Base-by-base conservation (phyloP, 2,113 vertebrate species). In the Miniopterus natalensis region DNA sequence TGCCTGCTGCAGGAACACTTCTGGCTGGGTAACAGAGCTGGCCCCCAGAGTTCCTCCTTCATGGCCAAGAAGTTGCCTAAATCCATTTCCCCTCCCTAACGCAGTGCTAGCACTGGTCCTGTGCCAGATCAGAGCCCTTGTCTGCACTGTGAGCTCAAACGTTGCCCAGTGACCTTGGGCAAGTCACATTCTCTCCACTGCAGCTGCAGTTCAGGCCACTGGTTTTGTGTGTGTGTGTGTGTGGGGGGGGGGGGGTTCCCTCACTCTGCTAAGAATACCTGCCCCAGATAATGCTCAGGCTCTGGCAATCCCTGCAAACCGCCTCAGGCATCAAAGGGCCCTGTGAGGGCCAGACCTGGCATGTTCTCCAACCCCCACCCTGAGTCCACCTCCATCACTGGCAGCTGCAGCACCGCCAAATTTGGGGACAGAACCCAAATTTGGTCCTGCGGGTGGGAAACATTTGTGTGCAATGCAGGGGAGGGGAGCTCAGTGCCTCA, bases 231-330 rank as follows among this genome's bases (percentile, higher is more conserved):
- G 49, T 51, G 84, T 74, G 49, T 51, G 49, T 51, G 49, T 51
- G 49, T 51, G 49, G 8, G 36, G 36, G 36, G 31, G 13, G 65
- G 29, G n/a, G 6, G 15, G 6, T 29, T 23, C 29, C 8, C 45
- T 51, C 88, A 73, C 92, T 94, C 45, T 59, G 96, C 97, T 97
- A 98, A 98, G 97, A 98, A 98, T 98, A 97, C 95, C 97, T 98
- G 97, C 96, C 97, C 97, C 97, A 98, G 97, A 98, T 98, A 97
- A 77, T 5, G 95, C 88, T 96, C 73, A 74, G 84, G 79, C 84
- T 93, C 89, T n/a, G 14, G 49, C 92, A 95, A 90, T 95, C 74
- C 84, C 90, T 90, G 81, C 88, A 90, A 95, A 95, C 68, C 68
- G 55, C 81, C 55, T 88, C 66, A 93, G 85, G 88, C 95, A 95